These are phyloP conservation scores for Platynereis dumerilii DNA, from an alignment of 2,888 invertebrate species.

Conservation along the genomic window DNA sequence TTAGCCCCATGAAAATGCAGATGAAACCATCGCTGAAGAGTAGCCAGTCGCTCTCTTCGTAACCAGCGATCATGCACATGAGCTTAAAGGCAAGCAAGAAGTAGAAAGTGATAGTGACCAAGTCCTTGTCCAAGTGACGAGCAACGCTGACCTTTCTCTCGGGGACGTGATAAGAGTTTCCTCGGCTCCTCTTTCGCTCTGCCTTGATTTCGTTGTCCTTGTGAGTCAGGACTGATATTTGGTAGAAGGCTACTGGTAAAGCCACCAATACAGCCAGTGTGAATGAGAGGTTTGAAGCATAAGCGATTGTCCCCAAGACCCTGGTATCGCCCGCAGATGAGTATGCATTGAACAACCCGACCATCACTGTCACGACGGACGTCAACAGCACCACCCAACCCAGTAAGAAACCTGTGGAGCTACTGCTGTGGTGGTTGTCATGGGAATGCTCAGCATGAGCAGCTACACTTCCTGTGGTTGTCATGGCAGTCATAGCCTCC, in stretches of 20 bases:
- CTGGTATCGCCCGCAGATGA: neutral
- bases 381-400: slow-evolving; percentile 10
- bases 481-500: too few species aligned
- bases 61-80: slow-evolving; percentile 16
- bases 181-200: neutral
- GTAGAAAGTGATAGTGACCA: slow-evolving; percentile 7
- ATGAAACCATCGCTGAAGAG: slow-evolving; percentile 11
- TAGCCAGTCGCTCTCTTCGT: neutral
- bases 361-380: neutral
- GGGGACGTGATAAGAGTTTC: too few species aligned
- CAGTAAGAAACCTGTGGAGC: neutral
- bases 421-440: neutral
- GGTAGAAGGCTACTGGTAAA: slow-evolving; percentile 7
- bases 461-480: too few species aligned
- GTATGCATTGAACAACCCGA: neutral
- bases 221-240: neutral
- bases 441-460: too few species aligned
- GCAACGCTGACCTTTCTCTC: neutral
- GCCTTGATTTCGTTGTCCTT: slow-evolving; percentile 12
- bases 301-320: neutral
- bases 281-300: slow-evolving; percentile 6
- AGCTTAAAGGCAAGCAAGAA: slow-evolving; percentile 7
- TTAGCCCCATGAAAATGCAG: slow-evolving; percentile 7
- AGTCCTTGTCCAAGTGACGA: slow-evolving; percentile 7
- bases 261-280: neutral